Conservation (phyloP, 2,888 invertebrate species). For the Stenchaetothrips biformis region DNA sequence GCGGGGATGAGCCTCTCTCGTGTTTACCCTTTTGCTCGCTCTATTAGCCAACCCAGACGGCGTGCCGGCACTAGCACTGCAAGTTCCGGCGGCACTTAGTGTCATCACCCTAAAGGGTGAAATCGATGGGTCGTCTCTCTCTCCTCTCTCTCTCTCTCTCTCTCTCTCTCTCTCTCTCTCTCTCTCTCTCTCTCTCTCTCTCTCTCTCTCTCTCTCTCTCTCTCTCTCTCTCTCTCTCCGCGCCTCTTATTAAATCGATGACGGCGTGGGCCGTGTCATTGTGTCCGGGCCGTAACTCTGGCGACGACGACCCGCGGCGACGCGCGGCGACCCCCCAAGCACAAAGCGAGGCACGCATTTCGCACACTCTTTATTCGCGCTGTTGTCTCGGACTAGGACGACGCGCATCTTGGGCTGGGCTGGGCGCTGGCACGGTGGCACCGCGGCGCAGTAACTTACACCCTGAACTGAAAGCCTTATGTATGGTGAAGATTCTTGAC, state of each 20-base stretch:
- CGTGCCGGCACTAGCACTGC: background rate
- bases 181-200: too few species aligned
- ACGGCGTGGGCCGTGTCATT: background rate
- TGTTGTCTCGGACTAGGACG: background rate
- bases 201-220: too few species aligned
- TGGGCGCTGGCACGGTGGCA: too few species aligned
- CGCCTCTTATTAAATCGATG: background rate
- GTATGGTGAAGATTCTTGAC: too few species aligned
- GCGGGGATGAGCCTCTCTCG: too few species aligned
- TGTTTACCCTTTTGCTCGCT: background rate
- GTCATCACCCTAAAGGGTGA: conserved; percentile 24
- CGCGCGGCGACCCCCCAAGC: background rate
- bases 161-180: too few species aligned
- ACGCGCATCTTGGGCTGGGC: too few species aligned
- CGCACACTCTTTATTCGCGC: background rate
- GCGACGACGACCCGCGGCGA: background rate
- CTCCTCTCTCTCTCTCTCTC: background rate
- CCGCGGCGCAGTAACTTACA: too few species aligned
- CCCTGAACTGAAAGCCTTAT: too few species aligned
- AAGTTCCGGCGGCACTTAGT: conserved; percentile 2
- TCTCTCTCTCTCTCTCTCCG: background rate
- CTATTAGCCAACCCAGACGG: conserved; percentile 3
- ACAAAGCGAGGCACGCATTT: background rate
- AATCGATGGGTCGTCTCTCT: background rate
- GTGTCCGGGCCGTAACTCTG: background rate